Conservation (phyloP, 2,113 vertebrate genomes). For the Solea senegalensis region DNA sequence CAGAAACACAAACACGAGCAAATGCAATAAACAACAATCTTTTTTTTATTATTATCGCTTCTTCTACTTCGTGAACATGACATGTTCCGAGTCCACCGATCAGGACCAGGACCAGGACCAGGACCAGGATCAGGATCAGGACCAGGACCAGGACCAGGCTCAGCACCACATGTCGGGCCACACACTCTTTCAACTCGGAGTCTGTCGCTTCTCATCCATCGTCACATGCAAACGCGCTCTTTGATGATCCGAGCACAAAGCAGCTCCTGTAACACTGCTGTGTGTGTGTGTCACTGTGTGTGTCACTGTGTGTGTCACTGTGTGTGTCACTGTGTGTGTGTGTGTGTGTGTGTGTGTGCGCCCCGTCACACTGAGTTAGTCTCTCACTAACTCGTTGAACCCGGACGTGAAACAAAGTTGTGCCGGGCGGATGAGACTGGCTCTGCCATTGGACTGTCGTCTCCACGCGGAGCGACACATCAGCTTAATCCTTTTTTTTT, state of each 20-base stretch:
- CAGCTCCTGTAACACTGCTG: conserved; percentile 37
- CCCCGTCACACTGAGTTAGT: conserved; percentile 86
- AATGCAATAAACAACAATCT: conserved; percentile 22
- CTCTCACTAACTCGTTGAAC: conserved; percentile 86
- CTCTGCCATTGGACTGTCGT: conserved; percentile 24
- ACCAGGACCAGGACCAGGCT: too few relatives aligned
- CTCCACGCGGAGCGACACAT: conserved; percentile 18
- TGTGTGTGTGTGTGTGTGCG: neutral
- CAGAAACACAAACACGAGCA: neutral
- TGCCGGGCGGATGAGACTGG: conserved; percentile 68
- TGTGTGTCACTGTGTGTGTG: too few relatives aligned
- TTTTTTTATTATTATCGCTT: conserved; percentile 4
- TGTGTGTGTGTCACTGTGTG: conserved; percentile 32
- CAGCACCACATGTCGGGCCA: conserved; percentile 80
- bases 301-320: conserved; percentile 74
- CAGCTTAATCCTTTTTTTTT: neutral
- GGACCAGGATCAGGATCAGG: too few relatives aligned
- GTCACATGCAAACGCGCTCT: conserved; percentile 78
- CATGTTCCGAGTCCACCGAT: conserved; percentile 73
- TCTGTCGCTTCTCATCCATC: conserved; percentile 92
- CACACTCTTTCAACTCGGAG: conserved; percentile 85
- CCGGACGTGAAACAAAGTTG: conserved; percentile 82
- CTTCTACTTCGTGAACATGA: conserved; percentile 23
- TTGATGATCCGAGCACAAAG: conserved; percentile 88
- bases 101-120: conserved; percentile 22